phyloP scores from a whole-genome alignment of 2,888 invertebrate species.

The Eledona agricola region DNA sequence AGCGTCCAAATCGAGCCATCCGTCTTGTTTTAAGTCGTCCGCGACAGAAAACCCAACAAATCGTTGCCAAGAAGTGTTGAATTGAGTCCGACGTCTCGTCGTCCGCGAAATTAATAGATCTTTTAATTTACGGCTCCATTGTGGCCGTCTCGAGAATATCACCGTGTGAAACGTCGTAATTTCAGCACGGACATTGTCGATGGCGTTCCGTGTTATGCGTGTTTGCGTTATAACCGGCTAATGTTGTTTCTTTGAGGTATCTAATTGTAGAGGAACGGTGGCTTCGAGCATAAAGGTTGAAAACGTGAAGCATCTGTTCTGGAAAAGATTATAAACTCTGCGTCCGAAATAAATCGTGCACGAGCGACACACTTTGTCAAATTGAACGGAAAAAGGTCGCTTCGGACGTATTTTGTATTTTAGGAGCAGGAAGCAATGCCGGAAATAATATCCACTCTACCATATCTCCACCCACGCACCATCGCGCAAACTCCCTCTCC shows the following conservation, averaged over 20 bases:
- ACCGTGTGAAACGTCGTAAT: slow-evolving; percentile 4
- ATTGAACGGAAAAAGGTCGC: slow-evolving; percentile 19
- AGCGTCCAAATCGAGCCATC: too few relatives aligned
- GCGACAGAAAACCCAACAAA: too few relatives aligned
- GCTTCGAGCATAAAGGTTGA: slow-evolving; percentile 14
- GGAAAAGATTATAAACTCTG: slow-evolving; percentile 28
- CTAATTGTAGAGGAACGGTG: slow-evolving; percentile 20
- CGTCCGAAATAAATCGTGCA: slow-evolving; percentile 23
- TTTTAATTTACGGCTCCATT: slow-evolving; percentile 1
- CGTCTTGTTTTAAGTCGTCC: too few relatives aligned
- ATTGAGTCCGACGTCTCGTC: not conserved
- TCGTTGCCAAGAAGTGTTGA: not conserved
- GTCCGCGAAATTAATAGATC: too few relatives aligned
- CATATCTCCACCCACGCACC: slow-evolving; percentile 44
- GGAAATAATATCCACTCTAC: slow-evolving; percentile 42
- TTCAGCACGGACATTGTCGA: not conserved
- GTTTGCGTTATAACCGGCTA: not conserved
- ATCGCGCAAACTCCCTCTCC: slow-evolving; percentile 7
- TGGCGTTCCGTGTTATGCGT: not conserved
- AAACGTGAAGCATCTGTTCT: slow-evolving; percentile 35
- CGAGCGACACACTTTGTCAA: slow-evolving; percentile 10
- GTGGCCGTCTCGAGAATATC: slow-evolving; percentile 1
- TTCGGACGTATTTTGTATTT: slow-evolving; percentile 12
- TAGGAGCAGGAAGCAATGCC: slow-evolving; percentile 20
- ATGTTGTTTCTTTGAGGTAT: slow-evolving; percentile 23